Conservation (phyloP, 2,888 invertebrate species). For the Idaea straminata region DNA sequence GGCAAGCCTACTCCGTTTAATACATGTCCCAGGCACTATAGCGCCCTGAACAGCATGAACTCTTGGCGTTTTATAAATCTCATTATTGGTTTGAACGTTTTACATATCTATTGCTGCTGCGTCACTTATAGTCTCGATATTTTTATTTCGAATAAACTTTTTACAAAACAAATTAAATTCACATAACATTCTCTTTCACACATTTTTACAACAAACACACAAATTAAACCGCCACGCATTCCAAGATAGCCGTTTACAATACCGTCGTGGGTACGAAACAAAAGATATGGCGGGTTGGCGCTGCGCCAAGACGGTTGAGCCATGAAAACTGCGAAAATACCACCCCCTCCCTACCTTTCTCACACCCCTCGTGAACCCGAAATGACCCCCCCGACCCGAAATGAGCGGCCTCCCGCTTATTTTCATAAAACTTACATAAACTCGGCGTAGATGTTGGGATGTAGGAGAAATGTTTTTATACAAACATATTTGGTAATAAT, state of each 20-base stretch:
- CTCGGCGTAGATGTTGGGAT: slow-evolving; percentile 33
- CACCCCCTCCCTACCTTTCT: slow-evolving; percentile 38
- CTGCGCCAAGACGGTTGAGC: slow-evolving; percentile 56
- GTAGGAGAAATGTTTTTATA: slow-evolving; percentile 53
- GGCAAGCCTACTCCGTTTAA: no score
- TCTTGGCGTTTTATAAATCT: no score
- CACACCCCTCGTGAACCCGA: slow-evolving; percentile 23
- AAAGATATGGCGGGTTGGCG: slow-evolving; percentile 65
- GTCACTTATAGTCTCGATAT: no score
- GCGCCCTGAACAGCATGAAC: no score
- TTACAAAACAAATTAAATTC: background rate
- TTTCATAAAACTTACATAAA: slow-evolving; percentile 76
- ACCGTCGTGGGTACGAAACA: slow-evolving; percentile 43
- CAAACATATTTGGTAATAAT: slow-evolving; percentile 41
- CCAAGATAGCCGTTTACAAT: slow-evolving; percentile 29
- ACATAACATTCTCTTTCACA: background rate
- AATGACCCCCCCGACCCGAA: slow-evolving; percentile 52
- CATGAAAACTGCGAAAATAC: slow-evolving; percentile 73
- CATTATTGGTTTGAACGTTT: no score
- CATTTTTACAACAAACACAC: background rate
- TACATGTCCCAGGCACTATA: no score
- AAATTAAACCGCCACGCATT: slow-evolving; percentile 21
- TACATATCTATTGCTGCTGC: no score
- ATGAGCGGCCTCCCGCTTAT: slow-evolving; percentile 77
- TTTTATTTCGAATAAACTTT: no score